A percentile compares a stretch with the other conserved stretches of the same genome.
Evolutionary conservation across 2,888 invertebrate species (phyloP).

Genomic region (Branchinecta sandiegonensis): DNA sequence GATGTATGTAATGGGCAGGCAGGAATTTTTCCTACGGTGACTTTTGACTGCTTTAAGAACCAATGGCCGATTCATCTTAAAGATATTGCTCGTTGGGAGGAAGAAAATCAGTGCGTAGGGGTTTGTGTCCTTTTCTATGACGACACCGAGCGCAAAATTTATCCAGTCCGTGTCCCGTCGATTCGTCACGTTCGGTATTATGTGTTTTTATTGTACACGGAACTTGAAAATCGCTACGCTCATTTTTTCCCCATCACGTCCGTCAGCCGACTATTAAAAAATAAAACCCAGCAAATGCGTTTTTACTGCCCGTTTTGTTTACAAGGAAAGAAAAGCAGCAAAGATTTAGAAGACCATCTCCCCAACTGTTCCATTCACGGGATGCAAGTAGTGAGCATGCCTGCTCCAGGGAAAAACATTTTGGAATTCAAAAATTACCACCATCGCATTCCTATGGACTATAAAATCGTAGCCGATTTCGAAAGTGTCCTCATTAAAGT

Average conservation of each 20-base stretch:
- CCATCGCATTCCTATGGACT: neutral
- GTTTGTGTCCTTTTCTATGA: neutral
- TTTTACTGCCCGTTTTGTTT: neutral
- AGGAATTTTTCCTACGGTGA: neutral
- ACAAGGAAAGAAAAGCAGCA: neutral
- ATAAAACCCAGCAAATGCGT: neutral
- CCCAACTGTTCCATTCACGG: neutral
- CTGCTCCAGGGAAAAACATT: neutral
- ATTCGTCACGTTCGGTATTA: neutral
- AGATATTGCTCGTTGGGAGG: neutral
- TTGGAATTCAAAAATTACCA: neutral
- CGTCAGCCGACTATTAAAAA: neutral
- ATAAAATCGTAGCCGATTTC: neutral
- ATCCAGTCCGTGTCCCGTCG: neutral
- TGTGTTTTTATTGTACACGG: neutral
- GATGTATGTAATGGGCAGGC: too few relatives aligned
- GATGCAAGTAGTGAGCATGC: neutral
- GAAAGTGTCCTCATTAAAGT: neutral
- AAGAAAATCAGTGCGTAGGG: neutral
- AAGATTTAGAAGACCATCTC: neutral
- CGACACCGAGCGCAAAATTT: neutral
- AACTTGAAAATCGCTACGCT: neutral
- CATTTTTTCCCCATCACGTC: neutral
- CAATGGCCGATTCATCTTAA: conserved; percentile 1
- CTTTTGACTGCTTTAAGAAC: neutral